Conservation (phyloP, 2,888 invertebrate genomes). For the Andricus quercusramuli region DNA sequence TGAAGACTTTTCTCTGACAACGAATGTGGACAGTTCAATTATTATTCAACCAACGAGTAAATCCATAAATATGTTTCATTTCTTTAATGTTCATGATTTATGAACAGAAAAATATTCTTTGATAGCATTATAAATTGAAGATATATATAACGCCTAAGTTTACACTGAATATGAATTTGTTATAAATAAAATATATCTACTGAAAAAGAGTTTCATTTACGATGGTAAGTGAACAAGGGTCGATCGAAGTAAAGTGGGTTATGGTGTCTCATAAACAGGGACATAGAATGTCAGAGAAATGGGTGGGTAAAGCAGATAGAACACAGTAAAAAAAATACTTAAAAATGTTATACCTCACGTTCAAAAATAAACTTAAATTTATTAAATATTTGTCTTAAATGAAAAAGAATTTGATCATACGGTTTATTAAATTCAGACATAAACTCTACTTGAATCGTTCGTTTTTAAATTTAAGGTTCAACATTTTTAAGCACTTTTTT, state of each 20-base stretch:
- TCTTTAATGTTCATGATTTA: neutral
- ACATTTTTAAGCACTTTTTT: neutral
- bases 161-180: neutral
- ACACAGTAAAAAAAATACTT: too few species aligned
- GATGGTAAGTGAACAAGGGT: neutral
- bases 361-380: neutral
- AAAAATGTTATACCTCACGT: too few species aligned
- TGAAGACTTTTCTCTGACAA: neutral
- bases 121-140: neutral
- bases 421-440: too few species aligned
- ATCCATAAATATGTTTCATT: neutral
- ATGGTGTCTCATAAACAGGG: constrained; percentile 17
- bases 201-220: neutral
- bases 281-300: constrained; percentile 5
- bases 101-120: neutral
- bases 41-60: neutral
- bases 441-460: too few species aligned
- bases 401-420: too few species aligned
- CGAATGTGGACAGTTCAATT: neutral
- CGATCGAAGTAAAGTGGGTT: constrained; percentile 6
- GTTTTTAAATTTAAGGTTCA: too few species aligned
- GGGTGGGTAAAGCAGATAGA: too few species aligned
- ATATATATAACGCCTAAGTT: neutral
- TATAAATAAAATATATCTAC: neutral
- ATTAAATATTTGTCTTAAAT: neutral